Evolutionary conservation across 2,888 invertebrate genomes (phyloP), one percentile per base, ranked within the genome.

Genomic region (Mythimna loreyi): DNA sequence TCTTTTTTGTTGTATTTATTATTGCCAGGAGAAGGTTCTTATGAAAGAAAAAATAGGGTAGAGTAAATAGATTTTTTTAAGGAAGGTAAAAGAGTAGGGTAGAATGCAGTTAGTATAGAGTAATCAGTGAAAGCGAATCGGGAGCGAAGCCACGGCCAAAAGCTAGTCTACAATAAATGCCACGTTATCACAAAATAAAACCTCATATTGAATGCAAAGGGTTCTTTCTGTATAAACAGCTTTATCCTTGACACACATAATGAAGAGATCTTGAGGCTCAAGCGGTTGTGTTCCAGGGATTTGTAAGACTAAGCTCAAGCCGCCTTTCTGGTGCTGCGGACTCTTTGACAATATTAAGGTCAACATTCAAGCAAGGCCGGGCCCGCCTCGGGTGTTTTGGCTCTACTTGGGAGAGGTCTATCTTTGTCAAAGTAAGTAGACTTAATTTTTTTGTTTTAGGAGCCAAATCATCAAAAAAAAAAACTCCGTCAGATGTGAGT

Each of bases 301-400:
- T 70, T 67, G n/a, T 75, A 75, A 33, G 55, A 67, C 53, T 21
- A 25, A 40, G 47, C 40, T 50, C 47, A 72, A 40, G 73, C 19
- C 19, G 30, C 23, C 66, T 13, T 52, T 65, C 50, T 43, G 66
- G 19, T 19, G 36, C 66, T 68, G 30, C 36, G 40, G 4, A 21
- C 16, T 66, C 75, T 70, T 75, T 71, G 70, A 67, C 25, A 67
- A 67, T 47, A 68, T 71, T 75, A 68, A 75, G 68, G 75, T 71
- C 75, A 75, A 74, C 68, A 67, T 55, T 55, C 47, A 47, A 47
- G 47, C 75, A 71, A 71, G 69, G 68, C 21, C 75, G 40, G 3
- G 40, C 30, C 21, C 25, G 53, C 23, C 25, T 49, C 6, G 53
- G 25, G 25, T 25, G 21, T 53, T 67, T 36, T 40, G 67, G 6